phyloP scores from a whole-genome alignment of 2,113 vertebrate species.

The Piprites chloris region DNA sequence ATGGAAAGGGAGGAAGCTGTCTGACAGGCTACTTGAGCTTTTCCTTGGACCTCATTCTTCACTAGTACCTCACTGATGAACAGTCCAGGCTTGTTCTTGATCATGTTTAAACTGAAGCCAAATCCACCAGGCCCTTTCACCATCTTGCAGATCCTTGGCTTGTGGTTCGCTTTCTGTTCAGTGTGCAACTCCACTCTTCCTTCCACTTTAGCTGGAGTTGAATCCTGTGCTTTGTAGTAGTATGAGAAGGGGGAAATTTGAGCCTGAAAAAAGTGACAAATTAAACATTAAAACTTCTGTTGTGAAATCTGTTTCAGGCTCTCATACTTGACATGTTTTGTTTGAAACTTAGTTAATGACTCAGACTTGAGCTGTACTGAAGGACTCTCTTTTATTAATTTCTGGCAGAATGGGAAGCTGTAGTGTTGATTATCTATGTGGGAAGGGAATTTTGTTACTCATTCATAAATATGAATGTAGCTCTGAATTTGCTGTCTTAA shows the following conservation, averaged over 20 bases:
- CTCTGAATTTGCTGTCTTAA: not conserved
- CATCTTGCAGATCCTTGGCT: slow-evolving; percentile 87
- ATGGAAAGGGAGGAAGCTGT: not conserved
- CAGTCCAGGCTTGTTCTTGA: slow-evolving; percentile 77
- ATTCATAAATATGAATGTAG: rapidly evolving
- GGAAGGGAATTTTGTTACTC: not conserved
- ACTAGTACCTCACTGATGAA: slow-evolving; percentile 83
- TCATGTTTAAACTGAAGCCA: slow-evolving; percentile 89
- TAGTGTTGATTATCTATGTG: not conserved
- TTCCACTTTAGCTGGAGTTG: not conserved
- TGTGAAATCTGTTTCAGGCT: not conserved
- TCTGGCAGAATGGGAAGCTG: not conserved
- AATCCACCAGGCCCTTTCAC: slow-evolving; percentile 79
- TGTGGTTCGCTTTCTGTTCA: slow-evolving; percentile 59
- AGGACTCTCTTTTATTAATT: not conserved
- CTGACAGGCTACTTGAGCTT: not conserved
- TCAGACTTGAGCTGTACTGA: not conserved
- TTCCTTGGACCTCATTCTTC: not conserved
- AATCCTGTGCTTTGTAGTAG: slow-evolving; percentile 71
- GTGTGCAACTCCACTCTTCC: not conserved
- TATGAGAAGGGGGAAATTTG: slow-evolving; percentile 83
- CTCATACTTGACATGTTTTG: not conserved
- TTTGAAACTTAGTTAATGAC: not conserved
- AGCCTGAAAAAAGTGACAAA: slow-evolving; percentile 72
- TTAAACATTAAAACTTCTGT: not conserved